Conservation (phyloP, 2,113 vertebrate genomes). For the Anser brachyrhynchus region DNA sequence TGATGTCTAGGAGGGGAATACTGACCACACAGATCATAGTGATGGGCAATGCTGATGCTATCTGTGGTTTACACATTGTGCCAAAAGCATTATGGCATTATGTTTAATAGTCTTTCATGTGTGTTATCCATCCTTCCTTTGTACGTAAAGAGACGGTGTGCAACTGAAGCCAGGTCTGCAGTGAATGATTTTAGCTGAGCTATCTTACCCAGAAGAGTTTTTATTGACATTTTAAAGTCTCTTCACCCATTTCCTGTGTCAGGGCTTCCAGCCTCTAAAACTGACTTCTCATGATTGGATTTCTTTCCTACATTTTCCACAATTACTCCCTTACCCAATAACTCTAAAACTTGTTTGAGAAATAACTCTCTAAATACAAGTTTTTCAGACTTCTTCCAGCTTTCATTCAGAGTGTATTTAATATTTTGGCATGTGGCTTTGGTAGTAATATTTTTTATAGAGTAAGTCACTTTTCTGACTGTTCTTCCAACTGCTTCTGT, state of each 20-base stretch:
- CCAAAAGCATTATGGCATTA: conserved; percentile 25
- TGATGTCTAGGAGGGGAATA: conserved; percentile 20
- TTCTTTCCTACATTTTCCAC: background rate
- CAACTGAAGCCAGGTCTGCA: background rate
- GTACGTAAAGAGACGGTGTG: conserved; percentile 5
- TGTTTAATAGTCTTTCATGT: conserved; percentile 14
- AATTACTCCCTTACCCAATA: background rate
- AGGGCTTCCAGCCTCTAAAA: conserved; percentile 9
- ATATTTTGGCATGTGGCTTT: background rate
- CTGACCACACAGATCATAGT: conserved; percentile 38
- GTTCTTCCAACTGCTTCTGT: background rate
- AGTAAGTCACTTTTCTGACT: background rate
- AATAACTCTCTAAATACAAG: background rate
- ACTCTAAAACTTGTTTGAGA: background rate
- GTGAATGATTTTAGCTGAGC: conserved; percentile 21
- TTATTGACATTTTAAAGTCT: conserved; percentile 52
- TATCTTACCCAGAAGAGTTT: conserved; percentile 28
- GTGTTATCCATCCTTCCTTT: conserved; percentile 8
- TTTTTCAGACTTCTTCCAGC: background rate
- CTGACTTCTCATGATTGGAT: background rate
- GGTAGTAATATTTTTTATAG: background rate
- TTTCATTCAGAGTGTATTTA: background rate
- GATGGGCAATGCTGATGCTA: conserved; percentile 47
- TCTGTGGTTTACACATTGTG: conserved; percentile 30
- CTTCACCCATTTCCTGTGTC: background rate